Percentiles rank a stretch among this genome's conserved stretches.
phyloP scores from a whole-genome alignment of 1,140 invertebrate genomes.

The Listronotus bonariensis region DNA sequence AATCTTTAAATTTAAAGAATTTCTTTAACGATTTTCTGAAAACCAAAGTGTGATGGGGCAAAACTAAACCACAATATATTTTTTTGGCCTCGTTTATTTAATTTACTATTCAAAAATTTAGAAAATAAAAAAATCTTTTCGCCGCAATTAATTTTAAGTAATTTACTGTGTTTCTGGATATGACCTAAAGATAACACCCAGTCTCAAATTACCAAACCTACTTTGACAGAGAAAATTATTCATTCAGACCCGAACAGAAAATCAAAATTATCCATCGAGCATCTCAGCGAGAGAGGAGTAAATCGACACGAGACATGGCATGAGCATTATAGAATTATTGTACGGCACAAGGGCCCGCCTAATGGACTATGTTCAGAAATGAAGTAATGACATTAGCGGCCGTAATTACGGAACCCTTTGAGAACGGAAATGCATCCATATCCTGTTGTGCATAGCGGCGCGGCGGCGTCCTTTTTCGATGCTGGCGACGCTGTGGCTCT shows the following conservation, averaged over 20 bases:
- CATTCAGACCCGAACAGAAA: constrained; percentile 1
- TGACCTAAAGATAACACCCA: too few species aligned
- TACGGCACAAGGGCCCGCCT: constrained; percentile 50
- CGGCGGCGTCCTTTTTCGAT: constrained; percentile 43
- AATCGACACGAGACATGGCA: constrained; percentile 38
- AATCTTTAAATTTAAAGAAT: too few species aligned
- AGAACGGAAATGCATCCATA: constrained; percentile 58
- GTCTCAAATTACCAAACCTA: too few species aligned
- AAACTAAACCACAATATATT: too few species aligned
- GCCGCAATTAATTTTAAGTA: too few species aligned
- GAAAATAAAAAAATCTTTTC: too few species aligned
- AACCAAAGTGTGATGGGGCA: too few species aligned
- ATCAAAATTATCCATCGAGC: not conserved
- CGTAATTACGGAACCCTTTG: constrained; percentile 57
- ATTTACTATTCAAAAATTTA: too few species aligned
- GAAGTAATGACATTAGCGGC: constrained; percentile 57
- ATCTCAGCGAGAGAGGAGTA: constrained; percentile 2
- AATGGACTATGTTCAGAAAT: constrained; percentile 56
- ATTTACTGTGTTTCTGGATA: too few species aligned
- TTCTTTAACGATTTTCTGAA: too few species aligned
- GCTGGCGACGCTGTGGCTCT: constrained; percentile 14
- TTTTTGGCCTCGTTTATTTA: too few species aligned
- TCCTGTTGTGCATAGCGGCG: constrained; percentile 52
- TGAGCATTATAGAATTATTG: constrained; percentile 53
- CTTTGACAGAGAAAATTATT: too few species aligned